Percentiles rank a stretch among this genome's conserved stretches.
Conservation (phyloP, 2,888 invertebrate species). For the Chalcis sispes region DNA sequence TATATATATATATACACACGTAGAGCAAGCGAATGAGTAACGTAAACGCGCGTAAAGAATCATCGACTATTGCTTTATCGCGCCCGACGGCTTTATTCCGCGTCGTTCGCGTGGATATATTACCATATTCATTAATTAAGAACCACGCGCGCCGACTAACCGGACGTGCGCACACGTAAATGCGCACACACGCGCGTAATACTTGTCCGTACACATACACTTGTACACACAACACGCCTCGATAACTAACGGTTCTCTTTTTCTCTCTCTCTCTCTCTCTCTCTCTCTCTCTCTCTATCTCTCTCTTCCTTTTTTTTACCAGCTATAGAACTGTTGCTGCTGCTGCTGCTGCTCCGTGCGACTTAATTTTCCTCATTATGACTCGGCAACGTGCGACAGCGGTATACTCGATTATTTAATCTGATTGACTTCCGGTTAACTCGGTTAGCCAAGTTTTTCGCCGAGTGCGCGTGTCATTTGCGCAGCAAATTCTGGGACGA, state of each 20-base stretch:
- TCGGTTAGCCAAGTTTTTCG: too few species aligned
- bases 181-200: too few species aligned
- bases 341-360: too few species aligned
- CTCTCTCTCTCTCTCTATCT: background rate
- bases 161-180: too few species aligned
- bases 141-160: background rate
- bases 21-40: background rate
- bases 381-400: too few species aligned
- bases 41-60: background rate
- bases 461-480: too few species aligned
- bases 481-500: too few species aligned
- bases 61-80: too few species aligned
- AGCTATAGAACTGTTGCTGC: too few species aligned
- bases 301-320: too few species aligned
- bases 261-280: background rate
- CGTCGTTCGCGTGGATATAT: constrained; percentile 10
- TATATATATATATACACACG: background rate
- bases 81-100: background rate
- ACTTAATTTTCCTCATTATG: constrained; percentile 20
- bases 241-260: constrained; percentile 14
- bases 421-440: background rate
- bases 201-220: background rate
- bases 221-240: constrained; percentile 18
- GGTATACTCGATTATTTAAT: constrained; percentile 17
- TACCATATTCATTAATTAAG: constrained; percentile 49